These are phyloP conservation scores for Trididemnum clinides DNA, from an alignment of 23 tunicate genomes.

Conservation along the genomic window DNA sequence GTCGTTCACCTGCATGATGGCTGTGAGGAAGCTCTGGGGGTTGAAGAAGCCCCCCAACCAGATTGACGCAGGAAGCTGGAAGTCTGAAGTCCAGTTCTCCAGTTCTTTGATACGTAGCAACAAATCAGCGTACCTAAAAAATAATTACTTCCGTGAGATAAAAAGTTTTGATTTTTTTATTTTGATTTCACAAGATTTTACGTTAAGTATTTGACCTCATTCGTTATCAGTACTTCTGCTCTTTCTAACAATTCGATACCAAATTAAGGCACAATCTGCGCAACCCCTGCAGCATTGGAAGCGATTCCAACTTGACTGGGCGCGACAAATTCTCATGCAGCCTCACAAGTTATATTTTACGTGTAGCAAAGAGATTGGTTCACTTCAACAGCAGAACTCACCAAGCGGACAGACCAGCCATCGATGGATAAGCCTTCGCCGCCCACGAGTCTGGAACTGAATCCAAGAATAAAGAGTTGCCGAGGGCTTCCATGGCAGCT, in stretches of 20 bases:
- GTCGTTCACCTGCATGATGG: slow-evolving; percentile 89
- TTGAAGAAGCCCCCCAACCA: slow-evolving; percentile 99
- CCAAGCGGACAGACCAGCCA: slow-evolving; percentile 84
- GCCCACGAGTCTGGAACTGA: slow-evolving; percentile 91
- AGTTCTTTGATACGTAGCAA: slow-evolving; percentile 83
- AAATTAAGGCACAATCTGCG: no score
- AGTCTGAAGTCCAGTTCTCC: slow-evolving; percentile 92
- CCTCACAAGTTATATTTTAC: no score
- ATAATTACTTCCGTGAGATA: no score
- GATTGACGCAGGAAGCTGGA: slow-evolving; percentile 94
- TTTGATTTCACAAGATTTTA: no score
- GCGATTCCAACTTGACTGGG: no score
- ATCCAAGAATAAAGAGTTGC: slow-evolving; percentile 81
- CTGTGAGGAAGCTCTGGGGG: slow-evolving; percentile 97
- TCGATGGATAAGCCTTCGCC: slow-evolving; percentile 88
- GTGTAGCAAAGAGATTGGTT: no score
- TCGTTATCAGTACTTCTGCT: no score
- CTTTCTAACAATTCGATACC: no score
- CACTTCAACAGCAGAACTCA: not conserved
- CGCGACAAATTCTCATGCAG: no score
- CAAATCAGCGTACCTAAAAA: slow-evolving; percentile 78
- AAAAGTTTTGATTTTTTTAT: no score
- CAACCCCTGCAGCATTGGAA: no score
- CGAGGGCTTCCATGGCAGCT: slow-evolving; percentile 87
- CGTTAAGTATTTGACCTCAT: no score